Evolutionary conservation across 2,113 vertebrate species (phyloP), one percentile per base, ranked within the genome.

Genomic region (Entomyzon cyanotis): DNA sequence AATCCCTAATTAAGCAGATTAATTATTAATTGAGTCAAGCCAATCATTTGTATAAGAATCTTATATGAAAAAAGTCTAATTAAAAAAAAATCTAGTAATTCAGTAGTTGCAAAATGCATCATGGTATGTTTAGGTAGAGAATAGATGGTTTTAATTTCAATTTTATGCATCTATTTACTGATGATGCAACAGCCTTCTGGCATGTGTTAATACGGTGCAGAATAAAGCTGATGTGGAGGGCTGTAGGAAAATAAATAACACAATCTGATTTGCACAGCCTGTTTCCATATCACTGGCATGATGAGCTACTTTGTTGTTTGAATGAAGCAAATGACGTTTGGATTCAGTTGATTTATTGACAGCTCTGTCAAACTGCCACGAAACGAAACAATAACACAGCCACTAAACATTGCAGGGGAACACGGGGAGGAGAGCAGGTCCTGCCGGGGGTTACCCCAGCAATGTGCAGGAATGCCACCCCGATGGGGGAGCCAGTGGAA

Each of bases 311-410:
- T 88, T 71, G 67, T 63, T 50, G 55, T 94, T 67, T 80, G 91
- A 84, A 50, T 83, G 83, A 56, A 93, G 79, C 59, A 92, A 89
- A 77, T 42, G 74, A 86, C 90, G 59, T 52, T 96, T 83, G 49
- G 56, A 80, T 92, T 55, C 64, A 39, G n/a, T 41, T 74, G 59
- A 91, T 96, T 87, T 89, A 82, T 84, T 90, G 89, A 67, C 47
- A 74, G 56, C 62, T 91, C 84, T 84, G 83, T 87, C 83, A 56
- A 12, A 77, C 19, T 64, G 56, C 58, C 44, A 18, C 5, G 4
- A 59, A 47, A 68, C 19, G 31, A 78, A 89, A 92, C 63, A 84
- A 35, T 47, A 73, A 75, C 3, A 12, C 69, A 47, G 56, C 27
- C 23, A 25, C 92, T 80, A 78, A 93, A 87, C 93, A 28, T 76